Conservation (phyloP, 1,140 invertebrate species). For the Neotoxoptera formosana region DNA sequence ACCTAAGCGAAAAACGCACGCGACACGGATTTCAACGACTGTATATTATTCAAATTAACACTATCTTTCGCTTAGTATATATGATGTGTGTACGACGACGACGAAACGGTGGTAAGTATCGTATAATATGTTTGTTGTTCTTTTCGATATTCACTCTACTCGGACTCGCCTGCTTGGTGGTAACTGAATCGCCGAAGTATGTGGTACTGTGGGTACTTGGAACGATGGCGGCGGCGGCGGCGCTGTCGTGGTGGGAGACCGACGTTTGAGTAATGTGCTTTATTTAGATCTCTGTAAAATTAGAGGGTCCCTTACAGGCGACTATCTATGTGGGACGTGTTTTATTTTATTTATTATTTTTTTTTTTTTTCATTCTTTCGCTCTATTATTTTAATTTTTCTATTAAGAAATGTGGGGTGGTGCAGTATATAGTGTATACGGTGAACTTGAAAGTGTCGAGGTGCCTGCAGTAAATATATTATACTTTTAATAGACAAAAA, state of each 20-base stretch:
- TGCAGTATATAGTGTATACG: too few relatives aligned
- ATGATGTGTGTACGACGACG: not conserved
- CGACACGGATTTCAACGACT: not conserved
- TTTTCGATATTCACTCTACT: slow-evolving; percentile 32
- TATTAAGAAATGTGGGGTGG: not conserved
- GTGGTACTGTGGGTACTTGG: slow-evolving; percentile 23
- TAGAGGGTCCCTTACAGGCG: slow-evolving; percentile 55
- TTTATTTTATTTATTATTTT: slow-evolving; percentile 49
- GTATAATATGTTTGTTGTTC: not conserved
- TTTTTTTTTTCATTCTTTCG: slow-evolving; percentile 21
- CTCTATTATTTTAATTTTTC: not conserved
- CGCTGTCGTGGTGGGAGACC: slow-evolving; percentile 50
- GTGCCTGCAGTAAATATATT: not conserved
- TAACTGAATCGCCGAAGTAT: slow-evolving; percentile 55
- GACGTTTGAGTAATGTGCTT: slow-evolving; percentile 57
- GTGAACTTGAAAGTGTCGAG: slow-evolving; percentile 13
- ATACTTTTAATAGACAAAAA: not conserved
- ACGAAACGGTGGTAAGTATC: too few relatives aligned
- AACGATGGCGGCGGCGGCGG: slow-evolving; percentile 30
- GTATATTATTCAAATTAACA: not conserved
- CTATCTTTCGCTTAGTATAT: not conserved
- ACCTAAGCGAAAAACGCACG: not conserved
- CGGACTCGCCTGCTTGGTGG: slow-evolving; percentile 48
- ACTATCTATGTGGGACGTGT: slow-evolving; percentile 52
- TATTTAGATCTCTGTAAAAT: slow-evolving; percentile 57